Evolutionary conservation across 2,113 vertebrate species (phyloP).

Genomic region (Ascaphus truei): DNA sequence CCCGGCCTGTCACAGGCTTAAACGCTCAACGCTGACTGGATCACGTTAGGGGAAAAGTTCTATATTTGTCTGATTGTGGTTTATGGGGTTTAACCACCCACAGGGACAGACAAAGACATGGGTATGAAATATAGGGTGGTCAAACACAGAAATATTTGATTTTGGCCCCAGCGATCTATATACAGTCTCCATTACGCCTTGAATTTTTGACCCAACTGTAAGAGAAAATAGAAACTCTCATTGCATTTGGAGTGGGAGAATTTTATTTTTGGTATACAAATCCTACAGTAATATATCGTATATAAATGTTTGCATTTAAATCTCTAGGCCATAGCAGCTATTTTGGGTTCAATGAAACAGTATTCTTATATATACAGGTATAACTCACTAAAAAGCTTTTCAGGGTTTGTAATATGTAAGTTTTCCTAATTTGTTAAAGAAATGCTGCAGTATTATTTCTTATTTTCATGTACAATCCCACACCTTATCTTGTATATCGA

Average conservation of each 20-base stretch:
- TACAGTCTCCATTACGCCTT: constrained; percentile 27
- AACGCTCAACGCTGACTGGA: neutral
- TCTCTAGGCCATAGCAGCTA: neutral
- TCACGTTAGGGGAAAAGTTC: neutral
- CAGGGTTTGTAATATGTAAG: too few species aligned
- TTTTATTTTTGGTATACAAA: constrained; percentile 23
- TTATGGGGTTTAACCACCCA: neutral
- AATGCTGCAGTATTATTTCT: too few species aligned
- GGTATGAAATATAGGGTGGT: neutral
- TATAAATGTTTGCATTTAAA: constrained; percentile 19
- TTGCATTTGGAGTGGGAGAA: neutral
- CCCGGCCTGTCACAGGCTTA: neutral
- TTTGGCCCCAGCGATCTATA: constrained; percentile 16
- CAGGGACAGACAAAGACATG: neutral
- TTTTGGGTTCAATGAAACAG: neutral
- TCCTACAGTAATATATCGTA: neutral
- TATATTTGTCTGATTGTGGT: constrained; percentile 7
- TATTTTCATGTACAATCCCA: too few species aligned
- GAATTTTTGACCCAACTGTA: constrained; percentile 35
- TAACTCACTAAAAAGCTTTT: too few species aligned
- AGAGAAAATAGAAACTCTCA: constrained; percentile 1
- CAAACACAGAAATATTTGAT: constrained; percentile 10
- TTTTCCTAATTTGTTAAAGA: too few species aligned
- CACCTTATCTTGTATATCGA: too few species aligned
- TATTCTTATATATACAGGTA: neutral